phyloP scores from a whole-genome alignment of 2,797 vertebrate species.

The Acomys russatus region DNA sequence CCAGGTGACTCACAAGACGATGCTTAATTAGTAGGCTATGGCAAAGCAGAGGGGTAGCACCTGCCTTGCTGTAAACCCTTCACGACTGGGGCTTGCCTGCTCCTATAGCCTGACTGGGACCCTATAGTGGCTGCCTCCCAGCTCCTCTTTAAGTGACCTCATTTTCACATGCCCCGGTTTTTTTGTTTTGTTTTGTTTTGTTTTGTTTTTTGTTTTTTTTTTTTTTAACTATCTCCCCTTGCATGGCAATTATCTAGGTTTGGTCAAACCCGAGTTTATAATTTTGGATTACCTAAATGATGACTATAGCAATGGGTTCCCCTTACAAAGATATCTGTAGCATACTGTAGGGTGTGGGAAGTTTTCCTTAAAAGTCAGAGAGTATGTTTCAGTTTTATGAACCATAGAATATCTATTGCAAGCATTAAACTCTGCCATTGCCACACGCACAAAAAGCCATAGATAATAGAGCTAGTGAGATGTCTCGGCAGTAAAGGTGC shows the following conservation, averaged over 20 bases:
- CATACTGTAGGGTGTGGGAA: not conserved
- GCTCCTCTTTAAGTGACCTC: not conserved
- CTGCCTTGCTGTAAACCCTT: constrained; percentile 38
- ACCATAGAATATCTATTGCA: not conserved
- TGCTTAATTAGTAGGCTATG: constrained; percentile 2
- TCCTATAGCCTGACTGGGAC: not conserved
- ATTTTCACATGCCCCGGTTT: not conserved
- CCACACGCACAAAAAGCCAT: constrained; percentile 4
- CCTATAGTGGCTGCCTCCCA: not conserved
- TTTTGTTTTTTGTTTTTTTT: not conserved
- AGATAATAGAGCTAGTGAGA: not conserved
- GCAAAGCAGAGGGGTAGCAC: not conserved
- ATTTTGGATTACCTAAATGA: constrained; percentile 37
- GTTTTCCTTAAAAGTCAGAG: constrained; percentile 4
- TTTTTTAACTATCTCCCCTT: not conserved
- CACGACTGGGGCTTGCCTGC: not conserved
- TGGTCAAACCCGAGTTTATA: not conserved
- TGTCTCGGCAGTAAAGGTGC: not conserved
- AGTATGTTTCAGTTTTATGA: not conserved
- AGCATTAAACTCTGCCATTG: not conserved
- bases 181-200: too few relatives aligned
- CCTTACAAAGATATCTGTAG: constrained; percentile 19
- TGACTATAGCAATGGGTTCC: not conserved
- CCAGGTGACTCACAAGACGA: not conserved
- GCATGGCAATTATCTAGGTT: not conserved